A percentile compares a stretch with the other conserved stretches of the same genome.
These are phyloP conservation scores for Loris lydekkerianus DNA, from an alignment of 2,797 vertebrate genomes.

Conservation along the genomic window DNA sequence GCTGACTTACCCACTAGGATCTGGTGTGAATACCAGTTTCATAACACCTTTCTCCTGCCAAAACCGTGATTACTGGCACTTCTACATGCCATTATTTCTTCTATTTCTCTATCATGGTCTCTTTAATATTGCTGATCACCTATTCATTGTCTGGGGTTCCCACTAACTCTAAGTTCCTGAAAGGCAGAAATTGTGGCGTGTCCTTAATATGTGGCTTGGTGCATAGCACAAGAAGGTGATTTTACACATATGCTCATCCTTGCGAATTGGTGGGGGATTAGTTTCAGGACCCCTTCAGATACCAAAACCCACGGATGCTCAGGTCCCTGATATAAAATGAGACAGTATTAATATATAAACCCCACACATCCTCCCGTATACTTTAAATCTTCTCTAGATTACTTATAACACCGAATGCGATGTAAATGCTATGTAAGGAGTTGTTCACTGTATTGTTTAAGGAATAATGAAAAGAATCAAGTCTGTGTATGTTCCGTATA, in stretches of 20 bases:
- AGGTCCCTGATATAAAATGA: neutral
- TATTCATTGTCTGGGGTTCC: neutral
- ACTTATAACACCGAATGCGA: neutral
- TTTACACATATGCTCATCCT: neutral
- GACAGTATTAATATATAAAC: neutral
- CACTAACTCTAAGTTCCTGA: neutral
- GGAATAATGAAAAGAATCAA: neutral
- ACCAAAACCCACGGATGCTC: neutral
- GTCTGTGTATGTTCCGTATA: neutral
- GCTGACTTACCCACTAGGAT: neutral
- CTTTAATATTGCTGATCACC: neutral
- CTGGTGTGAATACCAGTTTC: neutral
- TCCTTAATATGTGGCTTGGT: neutral
- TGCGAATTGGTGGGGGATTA: neutral
- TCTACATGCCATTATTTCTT: neutral
- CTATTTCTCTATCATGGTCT: neutral
- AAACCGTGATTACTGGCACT: neutral
- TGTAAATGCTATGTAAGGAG: neutral
- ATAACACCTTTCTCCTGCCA: neutral
- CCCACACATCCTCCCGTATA: neutral
- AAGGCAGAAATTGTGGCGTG: constrained; percentile 6
- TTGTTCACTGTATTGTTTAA: neutral
- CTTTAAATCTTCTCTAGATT: neutral
- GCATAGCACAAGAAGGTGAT: neutral
- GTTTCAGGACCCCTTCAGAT: neutral